Base-by-base conservation (phyloP, 2,888 invertebrate species). In the Pyrocoelia pectoralis region DNA sequence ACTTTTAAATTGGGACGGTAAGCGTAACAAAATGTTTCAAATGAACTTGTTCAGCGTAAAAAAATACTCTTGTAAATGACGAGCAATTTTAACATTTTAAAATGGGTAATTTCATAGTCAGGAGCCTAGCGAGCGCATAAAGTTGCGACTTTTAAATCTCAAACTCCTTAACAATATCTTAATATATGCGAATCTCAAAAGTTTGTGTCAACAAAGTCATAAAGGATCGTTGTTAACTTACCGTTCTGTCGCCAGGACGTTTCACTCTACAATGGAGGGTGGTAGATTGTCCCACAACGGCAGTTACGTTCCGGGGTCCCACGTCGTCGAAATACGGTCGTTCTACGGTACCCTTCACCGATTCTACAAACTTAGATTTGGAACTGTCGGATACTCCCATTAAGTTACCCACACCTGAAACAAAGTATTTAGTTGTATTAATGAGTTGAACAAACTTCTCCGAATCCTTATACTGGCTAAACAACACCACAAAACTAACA, bases 301-400 rank as follows among this genome's bases (percentile, higher is more conserved):
- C 89, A 1, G 94, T 91, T 68, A 94, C 89, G 82, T 94, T 94
- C 68, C 93, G 85, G 0, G 92, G 89, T 3, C 91, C 91, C 66
- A 93, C 88, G 80, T 94, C 93, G 79, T 94, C 94, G 79, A 94
- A 94, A 81, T 90, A 92, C 2, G 94, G 94, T 74, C 88, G 84
- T 74, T 90, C 89, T 54, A 84, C 83, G 14, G 84, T 77, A 64
- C 78, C 74, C 66, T 70, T 70, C 38, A 61, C 51, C 14, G 61
- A 65, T 17, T 73, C 72, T 46, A 68, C 59, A 58, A 70, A 70
- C 65, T 68, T 69, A 46, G 66, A 61, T 60, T 67, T 70, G 33
- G 69, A 66, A 49, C 52, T 61, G 46, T 66, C 61, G 14, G 61
- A 56, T 46, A 57, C 59, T 40, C 68, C 69, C 56, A 66, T 66